phyloP scores from a whole-genome alignment of 2,797 vertebrate genomes.

The Dipus sagitta region DNA sequence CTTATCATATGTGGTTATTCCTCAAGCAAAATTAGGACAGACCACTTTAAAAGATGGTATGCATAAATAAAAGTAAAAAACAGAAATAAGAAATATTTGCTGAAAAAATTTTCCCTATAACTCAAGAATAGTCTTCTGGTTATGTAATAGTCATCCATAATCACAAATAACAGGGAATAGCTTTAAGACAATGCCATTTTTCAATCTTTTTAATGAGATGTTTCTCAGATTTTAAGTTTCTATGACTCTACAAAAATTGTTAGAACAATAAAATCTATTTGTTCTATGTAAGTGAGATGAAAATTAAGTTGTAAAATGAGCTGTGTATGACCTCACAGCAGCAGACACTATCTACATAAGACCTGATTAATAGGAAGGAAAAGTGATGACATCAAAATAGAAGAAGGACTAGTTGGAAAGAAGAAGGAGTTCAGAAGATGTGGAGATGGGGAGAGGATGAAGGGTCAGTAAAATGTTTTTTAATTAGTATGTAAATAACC shows the following conservation, averaged over 20 bases:
- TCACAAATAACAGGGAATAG: neutral
- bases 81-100: neutral
- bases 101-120: neutral
- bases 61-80: neutral
- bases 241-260: neutral
- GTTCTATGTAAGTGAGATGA: neutral
- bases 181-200: neutral
- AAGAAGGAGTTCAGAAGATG: too few relatives aligned
- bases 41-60: neutral
- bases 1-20: neutral
- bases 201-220: neutral
- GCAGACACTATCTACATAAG: too few relatives aligned
- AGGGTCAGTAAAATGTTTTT: too few relatives aligned
- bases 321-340: neutral
- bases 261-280: neutral
- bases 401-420: too few relatives aligned
- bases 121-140: neutral
- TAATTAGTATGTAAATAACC: neutral
- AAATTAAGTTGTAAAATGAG: constrained; percentile 18
- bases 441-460: too few relatives aligned
- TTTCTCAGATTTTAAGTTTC: neutral
- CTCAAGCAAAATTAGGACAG: neutral
- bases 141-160: neutral
- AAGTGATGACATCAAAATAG: too few relatives aligned
- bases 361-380: too few relatives aligned